phyloP scores from a whole-genome alignment of 2,797 vertebrate genomes.

The Lacerta bilineata region DNA sequence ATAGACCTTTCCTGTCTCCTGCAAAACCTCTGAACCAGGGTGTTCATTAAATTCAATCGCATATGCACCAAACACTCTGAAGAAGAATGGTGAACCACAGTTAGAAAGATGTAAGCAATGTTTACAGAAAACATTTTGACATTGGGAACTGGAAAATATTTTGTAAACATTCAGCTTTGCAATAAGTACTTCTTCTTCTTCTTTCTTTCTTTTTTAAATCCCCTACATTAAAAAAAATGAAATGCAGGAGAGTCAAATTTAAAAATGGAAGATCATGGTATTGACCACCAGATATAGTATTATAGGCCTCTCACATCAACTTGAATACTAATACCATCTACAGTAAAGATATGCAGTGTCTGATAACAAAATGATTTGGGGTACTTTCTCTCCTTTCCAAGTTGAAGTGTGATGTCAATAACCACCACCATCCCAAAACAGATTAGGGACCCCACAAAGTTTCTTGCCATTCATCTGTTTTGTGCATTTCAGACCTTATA shows the following conservation, averaged over 20 bases:
- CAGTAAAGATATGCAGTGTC: neutral
- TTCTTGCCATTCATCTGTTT: no score
- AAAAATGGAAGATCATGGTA: neutral
- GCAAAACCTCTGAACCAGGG: neutral
- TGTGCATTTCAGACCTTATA: no score
- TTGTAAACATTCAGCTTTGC: constrained; percentile 3
- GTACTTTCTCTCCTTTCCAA: no score
- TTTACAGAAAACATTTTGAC: neutral
- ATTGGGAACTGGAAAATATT: neutral
- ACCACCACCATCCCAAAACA: no score
- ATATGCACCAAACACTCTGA: neutral
- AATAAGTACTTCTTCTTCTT: constrained; percentile 4
- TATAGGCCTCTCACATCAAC: neutral
- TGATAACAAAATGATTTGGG: no score
- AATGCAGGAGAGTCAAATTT: neutral
- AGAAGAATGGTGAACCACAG: neutral
- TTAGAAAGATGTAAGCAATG: neutral
- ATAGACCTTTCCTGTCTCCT: neutral
- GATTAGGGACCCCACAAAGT: no score
- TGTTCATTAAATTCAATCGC: neutral
- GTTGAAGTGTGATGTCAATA: no score
- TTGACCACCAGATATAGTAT: neutral
- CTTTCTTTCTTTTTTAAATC: neutral
- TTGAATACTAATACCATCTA: neutral
- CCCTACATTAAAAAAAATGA: neutral